A percentile compares a stretch with the other conserved stretches of the same genome.
Evolutionary conservation across 1,140 invertebrate species (phyloP).

Genomic region (Littorina saxatilis): DNA sequence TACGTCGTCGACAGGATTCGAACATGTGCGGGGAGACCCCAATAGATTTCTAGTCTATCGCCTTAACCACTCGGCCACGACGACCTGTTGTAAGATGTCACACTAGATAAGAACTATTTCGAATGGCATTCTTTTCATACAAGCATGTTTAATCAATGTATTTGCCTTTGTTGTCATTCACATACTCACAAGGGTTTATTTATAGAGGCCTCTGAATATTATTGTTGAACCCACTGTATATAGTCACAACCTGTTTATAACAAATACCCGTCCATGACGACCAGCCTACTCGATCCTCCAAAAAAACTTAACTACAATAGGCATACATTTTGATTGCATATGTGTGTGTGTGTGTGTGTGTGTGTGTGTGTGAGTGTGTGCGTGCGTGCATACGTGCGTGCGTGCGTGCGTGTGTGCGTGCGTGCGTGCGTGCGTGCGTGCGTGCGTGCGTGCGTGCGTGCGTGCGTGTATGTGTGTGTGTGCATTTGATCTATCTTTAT

Average conservation of each 20-base stretch:
- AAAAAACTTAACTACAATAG: not conserved
- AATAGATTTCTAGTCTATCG: too few relatives aligned
- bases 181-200: not conserved
- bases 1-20: too few relatives aligned
- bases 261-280: not conserved
- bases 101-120: too few relatives aligned
- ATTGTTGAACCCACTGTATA: too few relatives aligned
- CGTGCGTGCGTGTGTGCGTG: not conserved
- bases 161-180: too few relatives aligned
- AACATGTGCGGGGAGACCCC: too few relatives aligned
- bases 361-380: not conserved
- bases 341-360: slow-evolving; percentile 4
- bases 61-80: too few relatives aligned
- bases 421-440: not conserved
- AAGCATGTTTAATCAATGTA: too few relatives aligned
- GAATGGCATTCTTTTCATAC: too few relatives aligned
- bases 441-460: not conserved
- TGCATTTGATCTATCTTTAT: not conserved
- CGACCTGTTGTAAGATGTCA: too few relatives aligned
- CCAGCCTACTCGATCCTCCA: not conserved
- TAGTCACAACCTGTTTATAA: not conserved
- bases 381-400: not conserved
- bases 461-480: not conserved
- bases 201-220: not conserved
- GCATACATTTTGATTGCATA: too few relatives aligned